These are phyloP conservation scores for Enteromius thamalakanensis DNA, from an alignment of 2,797 vertebrate species.

Conservation along the genomic window DNA sequence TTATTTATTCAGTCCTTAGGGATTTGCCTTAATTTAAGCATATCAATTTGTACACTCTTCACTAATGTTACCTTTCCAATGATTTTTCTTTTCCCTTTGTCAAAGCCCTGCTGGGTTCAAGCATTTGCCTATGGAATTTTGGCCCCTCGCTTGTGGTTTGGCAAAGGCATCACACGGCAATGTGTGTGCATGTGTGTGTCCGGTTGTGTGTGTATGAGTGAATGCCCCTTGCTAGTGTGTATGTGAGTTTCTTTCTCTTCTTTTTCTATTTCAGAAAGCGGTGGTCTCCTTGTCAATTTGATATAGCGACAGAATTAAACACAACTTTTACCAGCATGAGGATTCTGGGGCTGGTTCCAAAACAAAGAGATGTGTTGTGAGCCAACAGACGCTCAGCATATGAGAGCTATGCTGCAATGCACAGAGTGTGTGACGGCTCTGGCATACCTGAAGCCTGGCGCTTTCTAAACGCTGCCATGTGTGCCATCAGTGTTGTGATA, in stretches of 20 bases:
- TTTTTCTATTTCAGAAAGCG: slow-evolving; percentile 73
- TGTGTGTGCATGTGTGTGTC: slow-evolving; percentile 56
- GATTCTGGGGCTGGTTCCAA: slow-evolving; percentile 71
- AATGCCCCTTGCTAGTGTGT: slow-evolving; percentile 48
- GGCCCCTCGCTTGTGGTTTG: slow-evolving; percentile 86
- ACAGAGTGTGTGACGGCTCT: slow-evolving; percentile 51
- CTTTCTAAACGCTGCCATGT: slow-evolving; percentile 50
- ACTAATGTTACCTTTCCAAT: slow-evolving; percentile 54
- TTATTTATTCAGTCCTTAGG: slow-evolving; percentile 14
- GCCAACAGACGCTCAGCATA: slow-evolving; percentile 64
- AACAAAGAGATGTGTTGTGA: slow-evolving; percentile 71
- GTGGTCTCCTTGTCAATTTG: slow-evolving; percentile 85
- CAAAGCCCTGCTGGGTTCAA: slow-evolving; percentile 75
- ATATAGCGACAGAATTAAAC: slow-evolving; percentile 84
- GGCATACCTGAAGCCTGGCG: slow-evolving; percentile 52
- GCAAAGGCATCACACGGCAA: slow-evolving; percentile 84
- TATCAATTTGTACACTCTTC: slow-evolving; percentile 54
- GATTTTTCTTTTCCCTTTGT: slow-evolving; percentile 34
- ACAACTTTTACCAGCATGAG: slow-evolving; percentile 75
- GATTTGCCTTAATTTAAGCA: slow-evolving; percentile 41
- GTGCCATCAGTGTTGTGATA: slow-evolving; percentile 55
- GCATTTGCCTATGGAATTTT: slow-evolving; percentile 85
- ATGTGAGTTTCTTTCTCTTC: slow-evolving; percentile 53
- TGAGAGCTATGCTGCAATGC: slow-evolving; percentile 52
- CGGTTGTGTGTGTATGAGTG: slow-evolving; percentile 47